Evolutionary conservation across 2,888 invertebrate genomes (phyloP).

Genomic region (Nephrotoma flavescens): DNA sequence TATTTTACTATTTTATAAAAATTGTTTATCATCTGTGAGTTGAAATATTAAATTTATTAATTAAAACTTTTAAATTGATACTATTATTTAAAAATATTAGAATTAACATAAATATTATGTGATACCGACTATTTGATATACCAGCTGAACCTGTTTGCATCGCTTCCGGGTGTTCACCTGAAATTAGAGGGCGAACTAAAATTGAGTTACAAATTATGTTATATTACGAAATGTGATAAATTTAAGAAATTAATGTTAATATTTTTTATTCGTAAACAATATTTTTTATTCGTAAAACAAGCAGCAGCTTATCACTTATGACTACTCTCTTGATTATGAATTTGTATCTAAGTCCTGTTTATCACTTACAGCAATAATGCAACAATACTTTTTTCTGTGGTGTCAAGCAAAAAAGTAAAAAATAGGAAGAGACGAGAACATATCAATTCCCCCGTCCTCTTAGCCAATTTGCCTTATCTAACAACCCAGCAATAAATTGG

Average conservation of each 20-base stretch:
- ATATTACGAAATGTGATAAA: not conserved
- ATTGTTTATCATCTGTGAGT: not conserved
- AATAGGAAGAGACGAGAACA: too few relatives aligned
- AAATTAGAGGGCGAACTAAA: conserved; percentile 34
- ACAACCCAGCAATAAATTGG: too few relatives aligned
- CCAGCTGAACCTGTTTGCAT: conserved; percentile 34
- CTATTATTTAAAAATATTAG: not conserved
- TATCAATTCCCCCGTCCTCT: too few relatives aligned
- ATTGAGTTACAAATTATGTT: conserved; percentile 21
- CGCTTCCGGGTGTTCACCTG: conserved; percentile 35
- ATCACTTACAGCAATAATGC: too few relatives aligned
- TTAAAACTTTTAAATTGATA: not conserved
- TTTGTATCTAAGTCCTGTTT: too few relatives aligned
- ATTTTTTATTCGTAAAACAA: too few relatives aligned
- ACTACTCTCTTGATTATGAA: too few relatives aligned
- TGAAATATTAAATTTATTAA: not conserved
- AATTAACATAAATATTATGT: conserved; percentile 1
- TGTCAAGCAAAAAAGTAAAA: too few relatives aligned
- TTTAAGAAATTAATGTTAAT: not conserved
- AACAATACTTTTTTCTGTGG: too few relatives aligned
- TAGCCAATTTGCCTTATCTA: too few relatives aligned
- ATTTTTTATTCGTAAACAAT: not conserved
- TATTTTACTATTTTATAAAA: not conserved
- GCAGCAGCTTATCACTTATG: too few relatives aligned
- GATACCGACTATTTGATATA: conserved; percentile 2